Evolutionary conservation across 1,140 invertebrate species (phyloP).

Genomic region (Lepidurus arcticus): DNA sequence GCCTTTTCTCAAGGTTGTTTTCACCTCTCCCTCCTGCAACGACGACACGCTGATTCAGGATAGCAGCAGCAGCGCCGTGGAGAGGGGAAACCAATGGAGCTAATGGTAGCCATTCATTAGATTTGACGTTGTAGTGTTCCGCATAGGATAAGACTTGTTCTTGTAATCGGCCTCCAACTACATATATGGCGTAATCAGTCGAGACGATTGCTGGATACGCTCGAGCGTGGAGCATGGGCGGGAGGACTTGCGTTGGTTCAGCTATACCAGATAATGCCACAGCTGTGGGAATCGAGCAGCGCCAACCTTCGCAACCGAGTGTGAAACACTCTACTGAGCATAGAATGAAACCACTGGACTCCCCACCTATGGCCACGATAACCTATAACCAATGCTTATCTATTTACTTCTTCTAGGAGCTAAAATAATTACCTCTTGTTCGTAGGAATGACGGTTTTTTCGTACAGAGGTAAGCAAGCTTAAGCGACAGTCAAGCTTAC

Average conservation of each 20-base stretch:
- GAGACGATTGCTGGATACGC: conserved; percentile 40
- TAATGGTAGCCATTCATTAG: conserved; percentile 40
- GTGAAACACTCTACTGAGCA: conserved; percentile 42
- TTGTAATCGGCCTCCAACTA: conserved; percentile 37
- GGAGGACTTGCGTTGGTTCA: conserved; percentile 39
- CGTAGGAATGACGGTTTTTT: conserved; percentile 31
- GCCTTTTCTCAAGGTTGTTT: conserved; percentile 38
- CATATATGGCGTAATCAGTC: conserved; percentile 29
- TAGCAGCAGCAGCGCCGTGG: conserved; percentile 40
- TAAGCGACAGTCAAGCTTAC: conserved; percentile 25
- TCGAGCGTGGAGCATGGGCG: conserved; percentile 40
- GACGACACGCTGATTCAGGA: conserved; percentile 39
- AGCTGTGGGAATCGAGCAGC: conserved; percentile 39
- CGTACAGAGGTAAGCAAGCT: neutral
- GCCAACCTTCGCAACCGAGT: conserved; percentile 41
- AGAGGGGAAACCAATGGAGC: conserved; percentile 39
- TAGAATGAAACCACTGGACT: conserved; percentile 40
- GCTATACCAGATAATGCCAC: conserved; percentile 29
- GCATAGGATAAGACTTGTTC: conserved; percentile 36
- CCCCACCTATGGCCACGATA: conserved; percentile 41
- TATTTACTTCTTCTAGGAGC: neutral
- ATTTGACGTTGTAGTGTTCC: conserved; percentile 39
- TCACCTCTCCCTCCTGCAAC: conserved; percentile 40
- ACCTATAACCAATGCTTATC: conserved; percentile 36
- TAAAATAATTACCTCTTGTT: conserved; percentile 29